Conservation (phyloP, 1,140 invertebrate genomes). For the Ridgeia piscesae region DNA sequence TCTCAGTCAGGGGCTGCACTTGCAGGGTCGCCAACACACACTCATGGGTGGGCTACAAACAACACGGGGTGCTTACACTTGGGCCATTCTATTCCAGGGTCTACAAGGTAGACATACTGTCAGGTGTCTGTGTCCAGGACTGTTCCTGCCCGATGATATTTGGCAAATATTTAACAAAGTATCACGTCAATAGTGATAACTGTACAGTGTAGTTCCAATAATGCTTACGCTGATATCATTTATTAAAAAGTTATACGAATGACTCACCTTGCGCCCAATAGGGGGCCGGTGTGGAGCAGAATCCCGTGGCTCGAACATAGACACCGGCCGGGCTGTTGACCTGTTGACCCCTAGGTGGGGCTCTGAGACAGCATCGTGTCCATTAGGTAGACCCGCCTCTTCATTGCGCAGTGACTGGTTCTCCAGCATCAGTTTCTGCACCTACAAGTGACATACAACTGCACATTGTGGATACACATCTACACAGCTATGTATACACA, state of each 20-base stretch:
- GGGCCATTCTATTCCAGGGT: no score
- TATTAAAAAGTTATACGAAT: neutral
- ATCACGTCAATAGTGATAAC: no score
- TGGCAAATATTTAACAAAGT: no score
- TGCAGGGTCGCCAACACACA: neutral
- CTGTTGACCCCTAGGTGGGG: neutral
- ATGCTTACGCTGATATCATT: no score
- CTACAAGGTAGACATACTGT: no score
- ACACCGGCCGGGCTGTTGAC: conserved; percentile 37
- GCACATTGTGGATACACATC: neutral
- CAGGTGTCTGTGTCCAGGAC: no score
- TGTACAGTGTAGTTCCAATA: no score
- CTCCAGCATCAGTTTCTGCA: conserved; percentile 41
- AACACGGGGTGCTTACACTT: no score
- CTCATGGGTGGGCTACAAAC: neutral
- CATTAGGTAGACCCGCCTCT: conserved; percentile 23
- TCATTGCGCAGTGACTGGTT: conserved; percentile 33
- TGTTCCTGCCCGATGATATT: no score
- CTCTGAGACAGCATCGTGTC: neutral
- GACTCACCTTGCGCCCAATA: neutral
- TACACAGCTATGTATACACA: neutral
- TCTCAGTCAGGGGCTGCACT: neutral
- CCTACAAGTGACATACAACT: conserved; percentile 27
- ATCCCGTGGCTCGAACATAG: conserved; percentile 50
- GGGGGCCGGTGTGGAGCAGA: conserved; percentile 1